Evolutionary conservation across 2,113 vertebrate species (phyloP).

Genomic region (Muntiacus muntjak): DNA sequence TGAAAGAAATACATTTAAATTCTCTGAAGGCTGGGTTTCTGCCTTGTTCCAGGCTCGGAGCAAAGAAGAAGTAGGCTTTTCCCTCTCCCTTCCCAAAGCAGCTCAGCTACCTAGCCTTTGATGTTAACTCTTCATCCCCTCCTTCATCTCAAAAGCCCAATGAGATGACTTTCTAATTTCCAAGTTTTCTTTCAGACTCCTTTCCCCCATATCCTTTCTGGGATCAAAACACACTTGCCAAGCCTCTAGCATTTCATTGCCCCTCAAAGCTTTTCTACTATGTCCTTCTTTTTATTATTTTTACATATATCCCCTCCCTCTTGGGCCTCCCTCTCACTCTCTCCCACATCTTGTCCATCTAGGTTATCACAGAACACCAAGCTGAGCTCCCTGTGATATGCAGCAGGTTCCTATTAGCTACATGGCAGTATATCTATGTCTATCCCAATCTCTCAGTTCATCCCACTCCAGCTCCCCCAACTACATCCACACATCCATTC

Average conservation of each 20-base stretch:
- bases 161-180: not conserved
- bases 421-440: not conserved
- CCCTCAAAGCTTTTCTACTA: not conserved
- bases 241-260: not conserved
- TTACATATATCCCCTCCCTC: not conserved
- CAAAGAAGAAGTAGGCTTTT: not conserved
- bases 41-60: not conserved
- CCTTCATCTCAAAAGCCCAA: not conserved
- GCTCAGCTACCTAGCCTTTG: not conserved
- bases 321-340: not conserved
- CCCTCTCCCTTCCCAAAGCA: not conserved
- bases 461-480: not conserved
- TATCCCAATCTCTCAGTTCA: not conserved
- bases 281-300: not conserved
- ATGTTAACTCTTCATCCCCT: not conserved
- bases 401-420: not conserved
- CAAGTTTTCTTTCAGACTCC: not conserved
- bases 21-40: not conserved
- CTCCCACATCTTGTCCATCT: not conserved
- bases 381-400: not conserved
- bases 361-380: not conserved
- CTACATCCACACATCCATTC: not conserved
- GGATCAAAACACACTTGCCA: not conserved
- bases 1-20: not conserved
- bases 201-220: not conserved